Base-by-base conservation (phyloP, 2,113 vertebrate species). In the Nettapus auritus region DNA sequence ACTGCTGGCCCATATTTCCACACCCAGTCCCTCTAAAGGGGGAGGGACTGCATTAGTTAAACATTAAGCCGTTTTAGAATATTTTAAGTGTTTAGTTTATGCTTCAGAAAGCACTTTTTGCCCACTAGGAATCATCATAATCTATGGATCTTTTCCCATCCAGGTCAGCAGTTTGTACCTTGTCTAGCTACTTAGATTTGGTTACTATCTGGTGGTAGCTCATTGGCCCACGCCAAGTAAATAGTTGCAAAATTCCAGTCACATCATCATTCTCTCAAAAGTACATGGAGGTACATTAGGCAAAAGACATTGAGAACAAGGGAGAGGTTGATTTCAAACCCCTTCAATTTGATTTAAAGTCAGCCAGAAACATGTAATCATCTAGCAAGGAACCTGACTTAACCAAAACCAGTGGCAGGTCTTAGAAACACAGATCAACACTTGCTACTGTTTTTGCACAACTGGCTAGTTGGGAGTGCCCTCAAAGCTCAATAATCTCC, bases 401-500 rank as follows among this genome's bases (percentile, higher is more conserved):
- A 42, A 20, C 69, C 8, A 1, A 42, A 46, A 36, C 0, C 38
- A 9, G 56, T 1, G 7, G 19, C 50, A 57, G 73, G 69, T 19
- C 83, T 20, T 44, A 36, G 70, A 82, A 91, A 52, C 0, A 0
- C 70, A 16, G 38, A 8, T 38, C 3, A 1, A 60, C 62, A 40
- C 83, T 76, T 81, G 76, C 52, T 53, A 0, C 60, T 42, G 73
- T 2, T 52, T 62, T 71, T 57, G 34, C 81, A 48, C 48, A 86
- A 8, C 63, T 56, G 4, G 6, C 40, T 34, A 12, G n/a, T 17
- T 6, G 1, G 77, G 86, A 90, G 77, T 1, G 9, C 69, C 93
- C 91, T 89, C 78, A 8, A 7, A 91, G 96, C 96, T 97, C 95
- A 98, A 97, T 96, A 98, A 97, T 96, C 95, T 97, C 97, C 98